Conservation (phyloP, 2,113 vertebrate species). For the Prunella himalayana region DNA sequence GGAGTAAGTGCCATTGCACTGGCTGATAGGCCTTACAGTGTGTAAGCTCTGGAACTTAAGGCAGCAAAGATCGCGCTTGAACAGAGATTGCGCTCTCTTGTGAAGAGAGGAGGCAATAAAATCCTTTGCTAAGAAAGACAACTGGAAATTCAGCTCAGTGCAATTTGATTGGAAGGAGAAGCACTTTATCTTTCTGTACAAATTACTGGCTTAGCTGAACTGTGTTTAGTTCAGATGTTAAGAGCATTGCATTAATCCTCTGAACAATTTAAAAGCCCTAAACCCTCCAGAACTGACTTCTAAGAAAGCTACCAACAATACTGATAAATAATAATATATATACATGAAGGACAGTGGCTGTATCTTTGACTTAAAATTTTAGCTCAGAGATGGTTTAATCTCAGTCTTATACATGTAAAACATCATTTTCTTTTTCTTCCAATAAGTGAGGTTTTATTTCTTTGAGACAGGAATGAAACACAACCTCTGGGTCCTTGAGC, state of each 20-base stretch:
- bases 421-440: neutral
- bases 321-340: neutral
- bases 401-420: neutral
- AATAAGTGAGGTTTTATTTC: neutral
- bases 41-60: neutral
- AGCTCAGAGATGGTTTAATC: neutral
- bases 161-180: slow-evolving; percentile 29
- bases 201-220: slow-evolving; percentile 37
- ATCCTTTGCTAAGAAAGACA: neutral
- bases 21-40: neutral
- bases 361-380: neutral
- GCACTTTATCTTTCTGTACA: slow-evolving; percentile 16
- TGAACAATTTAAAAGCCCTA: slow-evolving; percentile 36
- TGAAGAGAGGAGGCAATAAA: slow-evolving; percentile 6
- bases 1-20: neutral
- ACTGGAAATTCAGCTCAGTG: neutral
- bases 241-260: slow-evolving; percentile 51
- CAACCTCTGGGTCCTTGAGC: fast-evolving
- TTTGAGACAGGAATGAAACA: neutral
- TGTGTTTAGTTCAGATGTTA: slow-evolving; percentile 25
- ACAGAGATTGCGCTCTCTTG: neutral
- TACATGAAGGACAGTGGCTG: neutral
- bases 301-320: neutral
- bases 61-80: fast-evolving
- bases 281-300: neutral